Base-by-base conservation (phyloP, 2,888 invertebrate genomes). In the Oithona nana region DNA sequence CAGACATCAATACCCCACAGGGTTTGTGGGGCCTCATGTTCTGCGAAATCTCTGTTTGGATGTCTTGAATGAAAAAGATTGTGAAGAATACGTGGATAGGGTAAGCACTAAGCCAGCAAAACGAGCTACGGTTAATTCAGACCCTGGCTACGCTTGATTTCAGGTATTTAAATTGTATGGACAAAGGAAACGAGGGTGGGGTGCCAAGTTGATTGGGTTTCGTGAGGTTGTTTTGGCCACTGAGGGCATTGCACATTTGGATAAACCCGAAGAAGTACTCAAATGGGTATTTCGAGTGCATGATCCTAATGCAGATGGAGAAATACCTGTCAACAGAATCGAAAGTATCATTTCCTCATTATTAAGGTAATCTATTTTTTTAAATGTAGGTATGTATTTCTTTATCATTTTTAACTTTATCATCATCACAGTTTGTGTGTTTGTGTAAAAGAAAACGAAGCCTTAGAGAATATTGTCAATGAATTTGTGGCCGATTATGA, bases 221-320 rank as follows among this genome's bases (percentile, higher is more conserved):
- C 48, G 59, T 22, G 59, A 59, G 50, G 59, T 59, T 20, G 26
- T 59, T 1, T 29, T 59, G 8, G 50, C 50, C 6, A 48, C 50
- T 2, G 59, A 59, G 50, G 26, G 22, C 20, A 50, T 48, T n/a
- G 11, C 48, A 22, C 22, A 59, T 22, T 24, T 59, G 8, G 1
- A 50, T 8, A n/a, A 26, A 49, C 50, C 59, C 13, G 26, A 59
- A 24, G 8, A 39, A 22, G 26, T 59, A 6, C 28, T 59, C 24
- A 24, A 59, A 26, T 59, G 59, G 59, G 50, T 59, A 16, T 59
- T 59, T 48, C 24, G 59, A 26, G 29, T 59, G 6, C 29, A 59
- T 26, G 59, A 59, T 50, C 13, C 49, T 4, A 22, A 59, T 22
- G 59, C 48, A 6, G 49, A 11, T 13, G 59, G 59, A 48, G 49